phyloP scores from a whole-genome alignment of 2,797 vertebrate species.

The Craterocephalus amniculus region DNA sequence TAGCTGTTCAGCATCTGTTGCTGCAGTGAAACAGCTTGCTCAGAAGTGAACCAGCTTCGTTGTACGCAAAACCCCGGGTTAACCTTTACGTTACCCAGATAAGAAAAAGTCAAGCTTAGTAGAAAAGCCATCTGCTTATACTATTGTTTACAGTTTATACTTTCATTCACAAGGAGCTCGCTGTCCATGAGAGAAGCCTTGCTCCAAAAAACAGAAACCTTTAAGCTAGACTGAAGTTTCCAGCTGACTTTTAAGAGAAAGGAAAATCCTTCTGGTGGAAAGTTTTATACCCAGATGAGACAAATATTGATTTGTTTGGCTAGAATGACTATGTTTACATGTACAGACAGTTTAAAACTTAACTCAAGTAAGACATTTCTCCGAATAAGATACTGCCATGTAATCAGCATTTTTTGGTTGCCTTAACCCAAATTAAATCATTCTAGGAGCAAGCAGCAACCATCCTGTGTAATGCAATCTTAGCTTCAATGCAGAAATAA shows the following conservation, averaged over 20 bases:
- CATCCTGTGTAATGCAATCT: not conserved
- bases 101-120: too few relatives aligned
- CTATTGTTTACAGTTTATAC: not conserved
- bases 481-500: not conserved
- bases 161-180: too few relatives aligned
- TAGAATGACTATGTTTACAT: not conserved
- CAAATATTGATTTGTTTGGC: not conserved
- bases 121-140: too few relatives aligned
- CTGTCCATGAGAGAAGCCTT: too few relatives aligned
- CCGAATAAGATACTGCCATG: not conserved
- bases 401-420: not conserved
- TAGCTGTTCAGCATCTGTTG: too few relatives aligned
- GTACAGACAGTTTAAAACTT: not conserved
- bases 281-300: not conserved
- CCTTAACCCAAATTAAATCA: not conserved
- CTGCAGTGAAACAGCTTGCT: too few relatives aligned
- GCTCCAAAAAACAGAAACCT: not conserved
- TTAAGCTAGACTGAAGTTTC: not conserved
- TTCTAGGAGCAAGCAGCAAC: not conserved
- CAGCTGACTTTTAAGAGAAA: not conserved
- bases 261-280: not conserved
- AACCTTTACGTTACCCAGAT: too few relatives aligned
- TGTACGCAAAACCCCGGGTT: too few relatives aligned
- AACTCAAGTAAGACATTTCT: not conserved
- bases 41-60: too few relatives aligned